A percentile compares a stretch with the other conserved stretches of the same genome.
phyloP scores from a whole-genome alignment of 2,113 vertebrate species.

The Cyanoramphus novaezelandiae region DNA sequence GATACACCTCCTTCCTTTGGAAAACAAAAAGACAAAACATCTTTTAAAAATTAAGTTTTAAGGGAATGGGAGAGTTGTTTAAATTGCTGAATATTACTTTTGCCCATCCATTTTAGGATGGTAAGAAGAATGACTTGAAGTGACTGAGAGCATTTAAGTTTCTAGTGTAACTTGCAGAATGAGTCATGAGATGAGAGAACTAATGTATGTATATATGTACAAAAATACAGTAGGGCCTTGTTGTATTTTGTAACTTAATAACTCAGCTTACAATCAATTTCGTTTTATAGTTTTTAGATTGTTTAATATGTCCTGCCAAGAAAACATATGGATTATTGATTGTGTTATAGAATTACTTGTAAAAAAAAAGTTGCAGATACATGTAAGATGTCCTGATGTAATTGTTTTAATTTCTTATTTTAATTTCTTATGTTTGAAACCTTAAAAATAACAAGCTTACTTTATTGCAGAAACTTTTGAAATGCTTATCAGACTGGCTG shows the following conservation, averaged over 20 bases:
- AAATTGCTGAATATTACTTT: neutral
- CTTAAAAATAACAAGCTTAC: neutral
- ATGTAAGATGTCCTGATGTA: neutral
- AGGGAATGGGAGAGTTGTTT: neutral
- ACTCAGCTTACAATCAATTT: neutral
- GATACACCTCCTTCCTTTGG: neutral
- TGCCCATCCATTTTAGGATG: neutral
- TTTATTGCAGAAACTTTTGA: constrained; percentile 82
- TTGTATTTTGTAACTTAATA: neutral
- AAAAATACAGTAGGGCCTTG: neutral
- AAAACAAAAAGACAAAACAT: neutral
- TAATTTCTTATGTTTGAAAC: neutral
- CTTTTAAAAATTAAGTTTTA: neutral
- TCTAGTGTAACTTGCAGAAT: neutral
- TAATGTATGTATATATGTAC: neutral
- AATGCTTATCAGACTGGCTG: constrained; percentile 80
- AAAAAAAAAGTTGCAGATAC: neutral
- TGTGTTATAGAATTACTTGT: neutral
- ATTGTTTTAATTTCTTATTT: neutral
- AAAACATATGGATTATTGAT: neutral
- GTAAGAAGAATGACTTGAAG: neutral
- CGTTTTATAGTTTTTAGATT: neutral
- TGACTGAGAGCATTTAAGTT: neutral
- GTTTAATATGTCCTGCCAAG: neutral
- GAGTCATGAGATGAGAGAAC: rapidly evolving